Percentiles rank a stretch among this genome's conserved stretches.
Conservation (phyloP, 2,888 invertebrate species). For the Ormyrus rosae region DNA sequence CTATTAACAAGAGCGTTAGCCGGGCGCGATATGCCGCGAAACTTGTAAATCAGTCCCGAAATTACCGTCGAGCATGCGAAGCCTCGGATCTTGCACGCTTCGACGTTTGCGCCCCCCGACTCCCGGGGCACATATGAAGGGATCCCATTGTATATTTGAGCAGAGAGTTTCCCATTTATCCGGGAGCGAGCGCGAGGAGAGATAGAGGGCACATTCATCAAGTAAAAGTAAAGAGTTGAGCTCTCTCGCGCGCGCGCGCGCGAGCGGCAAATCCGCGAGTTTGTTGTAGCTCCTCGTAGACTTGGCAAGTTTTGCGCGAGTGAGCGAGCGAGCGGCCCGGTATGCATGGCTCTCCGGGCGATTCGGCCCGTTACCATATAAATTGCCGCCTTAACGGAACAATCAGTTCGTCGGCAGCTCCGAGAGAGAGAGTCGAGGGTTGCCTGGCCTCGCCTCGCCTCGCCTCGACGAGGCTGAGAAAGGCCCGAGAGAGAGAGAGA, state of each 20-base stretch:
- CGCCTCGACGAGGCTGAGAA: too few species aligned
- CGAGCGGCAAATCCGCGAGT: slow-evolving; percentile 10
- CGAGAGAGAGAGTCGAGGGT: not conserved
- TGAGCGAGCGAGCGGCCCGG: not conserved
- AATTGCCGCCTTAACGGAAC: slow-evolving; percentile 71
- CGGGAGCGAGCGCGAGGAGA: too few species aligned
- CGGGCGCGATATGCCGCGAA: not conserved
- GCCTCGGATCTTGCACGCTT: not conserved
- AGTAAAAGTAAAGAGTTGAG: too few species aligned
- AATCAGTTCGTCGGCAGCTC: slow-evolving; percentile 63
- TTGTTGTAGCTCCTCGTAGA: slow-evolving; percentile 21
- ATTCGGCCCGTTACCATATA: slow-evolving; percentile 73
- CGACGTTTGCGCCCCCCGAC: not conserved
- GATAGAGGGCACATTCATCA: too few species aligned
- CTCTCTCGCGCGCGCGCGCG: not conserved
- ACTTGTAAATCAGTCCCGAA: slow-evolving; percentile 32
- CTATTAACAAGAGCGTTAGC: slow-evolving; percentile 35
- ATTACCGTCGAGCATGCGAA: slow-evolving; percentile 32
- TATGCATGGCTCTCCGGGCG: slow-evolving; percentile 69
- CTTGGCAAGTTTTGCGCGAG: slow-evolving; percentile 22
- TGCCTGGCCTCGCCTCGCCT: too few species aligned
- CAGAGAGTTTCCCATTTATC: too few species aligned
- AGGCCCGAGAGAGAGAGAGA: slow-evolving; percentile 30
- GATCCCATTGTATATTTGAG: too few species aligned
- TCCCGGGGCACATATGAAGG: too few species aligned